Percentiles rank a stretch among this genome's conserved stretches.
phyloP scores from a whole-genome alignment of 1,140 invertebrate genomes.

The Stegodyphus dumicola region DNA sequence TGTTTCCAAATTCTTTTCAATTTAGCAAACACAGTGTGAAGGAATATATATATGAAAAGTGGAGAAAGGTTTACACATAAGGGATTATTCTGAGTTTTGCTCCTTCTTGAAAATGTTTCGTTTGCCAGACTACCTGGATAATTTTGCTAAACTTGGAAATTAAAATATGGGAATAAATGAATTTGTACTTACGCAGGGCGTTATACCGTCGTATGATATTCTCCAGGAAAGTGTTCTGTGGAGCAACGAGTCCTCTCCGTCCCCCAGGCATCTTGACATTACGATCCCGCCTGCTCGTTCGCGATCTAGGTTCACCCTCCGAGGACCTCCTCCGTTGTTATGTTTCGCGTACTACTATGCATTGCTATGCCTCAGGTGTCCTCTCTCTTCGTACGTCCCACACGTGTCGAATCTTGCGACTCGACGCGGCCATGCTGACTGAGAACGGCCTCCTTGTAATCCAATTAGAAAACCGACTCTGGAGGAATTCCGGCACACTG shows the following conservation, averaged over 20 bases:
- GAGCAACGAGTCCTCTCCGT: slow-evolving; percentile 96
- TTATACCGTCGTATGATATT: slow-evolving; percentile 98
- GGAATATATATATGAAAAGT: no score
- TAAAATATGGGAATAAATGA: not conserved
- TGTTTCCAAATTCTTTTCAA: no score
- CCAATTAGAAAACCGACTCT: slow-evolving; percentile 49
- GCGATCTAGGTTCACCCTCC: slow-evolving; percentile 32
- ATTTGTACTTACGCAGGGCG: slow-evolving; percentile 91
- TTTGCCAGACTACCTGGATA: no score
- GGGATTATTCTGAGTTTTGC: no score
- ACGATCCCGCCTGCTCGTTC: slow-evolving; percentile 47
- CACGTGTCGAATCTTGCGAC: slow-evolving; percentile 40
- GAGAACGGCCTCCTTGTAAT: slow-evolving; percentile 41
- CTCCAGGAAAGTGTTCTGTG: slow-evolving; percentile 99
- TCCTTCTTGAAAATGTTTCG: no score
- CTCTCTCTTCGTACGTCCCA: not conserved
- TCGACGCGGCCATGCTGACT: slow-evolving; percentile 35
- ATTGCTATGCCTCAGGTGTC: slow-evolving; percentile 13
- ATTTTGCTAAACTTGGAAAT: not conserved
- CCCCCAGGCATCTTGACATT: slow-evolving; percentile 87
- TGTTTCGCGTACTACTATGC: slow-evolving; percentile 6
- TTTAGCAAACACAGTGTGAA: no score
- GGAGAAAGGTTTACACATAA: no score
- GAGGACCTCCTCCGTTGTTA: slow-evolving; percentile 18
- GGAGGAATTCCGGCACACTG: slow-evolving; percentile 41